Base-by-base conservation (phyloP, 2,113 vertebrate species). In the Tilapia sparmanii region DNA sequence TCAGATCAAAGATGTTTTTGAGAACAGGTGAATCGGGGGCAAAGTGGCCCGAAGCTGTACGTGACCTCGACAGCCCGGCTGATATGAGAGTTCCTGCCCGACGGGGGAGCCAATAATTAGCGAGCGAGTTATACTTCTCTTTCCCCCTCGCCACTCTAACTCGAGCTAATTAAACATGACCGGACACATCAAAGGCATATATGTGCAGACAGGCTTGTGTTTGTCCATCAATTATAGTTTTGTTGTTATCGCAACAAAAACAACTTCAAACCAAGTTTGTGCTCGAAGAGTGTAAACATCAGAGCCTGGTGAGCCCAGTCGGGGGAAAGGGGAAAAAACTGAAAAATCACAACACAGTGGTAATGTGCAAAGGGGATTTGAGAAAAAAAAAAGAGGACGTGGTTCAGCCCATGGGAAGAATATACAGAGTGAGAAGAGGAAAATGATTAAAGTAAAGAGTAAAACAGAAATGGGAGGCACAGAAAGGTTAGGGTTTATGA, bases 101-200 rank as follows among this genome's bases (percentile, higher is more conserved):
- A 79, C 54, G 55, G 80, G 86, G 71, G 57, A 40, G 52, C 84
- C 57, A 40, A 83, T 94, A 92, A 94, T 91, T 93, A 89, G 86
- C 52, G 55, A 83, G 73, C 50, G 11, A 63, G 80, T 86, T 81
- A 81, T 18, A 63, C 22, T 18, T 82, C 82, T 47, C 61, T 8
- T 71, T 55, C 61, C 80, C 81, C 79, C 22, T 45, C 42, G 10
- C 47, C 81, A 3, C 66, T 73, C 33, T 87, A 84, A 52, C 55
- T 76, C 31, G 16, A 45, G 54, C 88, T 91, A 89, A 93, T 90
- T 93, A 84, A 92, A 91, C 57, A 61, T 2, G 24, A 40, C 61
- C 19, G 16, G 87, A 86, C 45, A 84, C 61, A 90, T 92, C 87
- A 84, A 82, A 87, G 87, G 73, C 10, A 18, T 38, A 33, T 78